Base-by-base conservation (phyloP, 2,888 invertebrate species). In the Onchidella celtica region DNA sequence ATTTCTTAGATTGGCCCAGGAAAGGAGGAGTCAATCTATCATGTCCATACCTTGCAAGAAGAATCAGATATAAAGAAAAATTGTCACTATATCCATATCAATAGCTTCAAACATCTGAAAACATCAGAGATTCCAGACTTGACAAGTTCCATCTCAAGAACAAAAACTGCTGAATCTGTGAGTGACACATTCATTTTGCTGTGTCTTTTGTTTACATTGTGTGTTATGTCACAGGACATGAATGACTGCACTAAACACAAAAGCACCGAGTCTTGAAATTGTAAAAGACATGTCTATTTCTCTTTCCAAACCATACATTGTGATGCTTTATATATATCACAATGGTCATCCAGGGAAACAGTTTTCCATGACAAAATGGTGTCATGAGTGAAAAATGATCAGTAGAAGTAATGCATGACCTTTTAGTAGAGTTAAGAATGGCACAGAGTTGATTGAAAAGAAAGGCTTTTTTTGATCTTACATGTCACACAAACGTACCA, bases 51-150 rank as follows among this genome's bases (percentile, higher is more conserved):
- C 6, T 40, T 84, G 4, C 21, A 57, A 40, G 79, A 82, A 34
- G 61, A 77, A 32, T 40, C 47, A 17, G 81, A 83, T 38, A 70
- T 75, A 9, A 47, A 11, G 3, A 65, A 79, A 27, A 72, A 55
- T 3, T 76, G 84, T 9, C 84, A 85, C 24, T 88, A 84, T 59
- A 80, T 85, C 38, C 88, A 88, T 69, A 74, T 83, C 38, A 88
- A 88, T 77, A 78, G 79, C 47, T 86, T 84, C 79, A 80, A 84
- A 27, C 84, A 85, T 66, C 76, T 86, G 6, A 74, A 73, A 27
- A 78, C 32, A 29, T 34, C 69, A 47, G 66, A 74, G 36, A 74
- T 74, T n/a, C 59, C 73, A 1, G 68, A 73, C 65, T 65, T 77
- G 65, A 57, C 21, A 34, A 74, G 74, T n/a, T 80, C 80, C 27